Base-by-base conservation (phyloP, 2,113 vertebrate species). In the Ctenodactylus gundi region DNA sequence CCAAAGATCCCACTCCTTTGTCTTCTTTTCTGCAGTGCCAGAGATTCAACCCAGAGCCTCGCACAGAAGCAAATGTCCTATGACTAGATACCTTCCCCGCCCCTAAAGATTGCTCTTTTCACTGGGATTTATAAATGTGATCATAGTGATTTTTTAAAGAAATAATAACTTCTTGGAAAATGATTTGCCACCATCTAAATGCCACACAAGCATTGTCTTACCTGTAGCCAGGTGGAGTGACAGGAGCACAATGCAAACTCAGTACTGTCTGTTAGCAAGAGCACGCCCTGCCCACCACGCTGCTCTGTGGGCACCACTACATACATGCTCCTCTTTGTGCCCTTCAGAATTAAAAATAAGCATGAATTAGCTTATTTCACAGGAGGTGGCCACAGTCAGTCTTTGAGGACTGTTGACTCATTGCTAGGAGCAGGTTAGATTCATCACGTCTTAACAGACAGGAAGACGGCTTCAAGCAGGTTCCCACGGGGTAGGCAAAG, bases 351-450 rank as follows among this genome's bases (percentile, higher is more conserved):
- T 7, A 17, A 44, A 51, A 73, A 75, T 51, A 77, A 25, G 1
- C 81, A 13, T 2, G 23, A 31, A n/a, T 13, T 25, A 4, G 23
- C 58, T 29, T 31, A 34, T 18, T 60, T 46, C 41, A 21, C 23
- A 39, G 13, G 0, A n/a, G 23, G 34, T 1, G 29, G 39, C n/a
- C 0, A 18, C 1, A 29, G 2, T n/a, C n/a, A 75, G 29, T 1
- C 4, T 39, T 65, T 1, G 27, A 58, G 41, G n/a, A 73, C n/a
- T 3, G 4, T 13, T 2, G 55, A 53, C 8, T 25, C 3, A 0
- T 7, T 14, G 41, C 31, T 68, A 20, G 1, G 5, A 68, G 21
- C 0, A 6, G 2, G 1, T 20, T 27, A 21, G 31, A 15, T 17
- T 11, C 13, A 23, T 5, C 9, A 27, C 20, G 9, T 13, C 15